Evolutionary conservation across 1,140 invertebrate genomes (phyloP).

Genomic region (Drosophila setifemur): DNA sequence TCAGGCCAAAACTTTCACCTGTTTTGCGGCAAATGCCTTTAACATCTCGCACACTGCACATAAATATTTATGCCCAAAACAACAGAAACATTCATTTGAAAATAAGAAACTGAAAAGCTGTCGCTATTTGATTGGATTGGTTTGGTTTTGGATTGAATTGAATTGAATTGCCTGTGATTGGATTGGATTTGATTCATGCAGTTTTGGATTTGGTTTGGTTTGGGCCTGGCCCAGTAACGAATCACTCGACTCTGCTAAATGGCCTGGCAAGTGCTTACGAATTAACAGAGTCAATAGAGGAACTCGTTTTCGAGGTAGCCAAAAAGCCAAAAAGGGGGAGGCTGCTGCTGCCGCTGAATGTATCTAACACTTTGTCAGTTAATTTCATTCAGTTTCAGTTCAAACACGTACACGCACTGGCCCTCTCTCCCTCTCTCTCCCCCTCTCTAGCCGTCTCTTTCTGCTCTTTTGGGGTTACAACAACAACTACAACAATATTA

Average conservation of each 20-base stretch:
- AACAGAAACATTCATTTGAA: conserved; percentile 21
- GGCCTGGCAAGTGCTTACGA: conserved; percentile 35
- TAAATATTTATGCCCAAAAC: conserved; percentile 59
- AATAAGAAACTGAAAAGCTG: conserved; percentile 20
- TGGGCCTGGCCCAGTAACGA: conserved; percentile 41
- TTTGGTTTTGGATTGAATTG: background rate
- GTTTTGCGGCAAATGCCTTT: conserved; percentile 26
- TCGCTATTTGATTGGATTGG: conserved; percentile 21
- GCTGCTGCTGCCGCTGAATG: background rate
- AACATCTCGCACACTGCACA: conserved; percentile 12
- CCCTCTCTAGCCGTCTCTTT: background rate
- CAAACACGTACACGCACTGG: conserved; percentile 26
- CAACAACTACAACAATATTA: conserved; percentile 4
- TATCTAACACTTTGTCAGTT: conserved; percentile 31
- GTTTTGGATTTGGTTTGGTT: background rate
- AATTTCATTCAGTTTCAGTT: conserved; percentile 42
- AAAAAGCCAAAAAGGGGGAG: background rate
- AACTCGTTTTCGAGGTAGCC: conserved; percentile 37
- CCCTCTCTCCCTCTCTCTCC: background rate
- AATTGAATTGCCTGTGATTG: conserved; percentile 37
- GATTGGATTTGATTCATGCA: conserved; percentile 14
- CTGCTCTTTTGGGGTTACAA: conserved; percentile 16
- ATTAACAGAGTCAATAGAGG: conserved; percentile 28
- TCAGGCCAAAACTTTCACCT: conserved; percentile 51
- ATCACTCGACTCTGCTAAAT: conserved; percentile 10